Evolutionary conservation across 2,888 invertebrate species (phyloP).

Genomic region (Lacanobia oleracea): DNA sequence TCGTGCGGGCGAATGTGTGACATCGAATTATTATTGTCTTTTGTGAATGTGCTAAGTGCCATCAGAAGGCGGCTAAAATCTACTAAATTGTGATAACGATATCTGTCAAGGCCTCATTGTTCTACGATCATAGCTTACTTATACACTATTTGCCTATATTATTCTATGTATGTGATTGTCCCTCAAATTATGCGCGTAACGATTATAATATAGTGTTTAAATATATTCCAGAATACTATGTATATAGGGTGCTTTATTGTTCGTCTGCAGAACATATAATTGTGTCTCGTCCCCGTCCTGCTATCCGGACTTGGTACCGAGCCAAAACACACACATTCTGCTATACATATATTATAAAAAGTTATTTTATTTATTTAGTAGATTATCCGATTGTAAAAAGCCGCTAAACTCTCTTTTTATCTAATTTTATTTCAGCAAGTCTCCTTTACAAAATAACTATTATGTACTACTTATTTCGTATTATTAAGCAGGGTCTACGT

Average conservation of each 20-base stretch:
- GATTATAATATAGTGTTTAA: constrained; percentile 51
- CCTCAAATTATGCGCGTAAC: constrained; percentile 46
- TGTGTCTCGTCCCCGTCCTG: constrained; percentile 37
- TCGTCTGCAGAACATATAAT: constrained; percentile 33
- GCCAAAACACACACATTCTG: constrained; percentile 41
- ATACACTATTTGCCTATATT: constrained; percentile 52
- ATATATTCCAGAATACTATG: constrained; percentile 62
- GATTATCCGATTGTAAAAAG: constrained; percentile 50
- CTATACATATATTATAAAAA: constrained; percentile 33
- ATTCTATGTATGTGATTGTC: constrained; percentile 57
- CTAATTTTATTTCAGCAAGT: constrained; percentile 68
- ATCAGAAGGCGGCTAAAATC: constrained; percentile 66
- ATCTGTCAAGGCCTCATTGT: constrained; percentile 65
- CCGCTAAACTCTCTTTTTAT: constrained; percentile 60
- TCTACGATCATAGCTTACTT: constrained; percentile 57
- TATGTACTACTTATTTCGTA: constrained; percentile 77
- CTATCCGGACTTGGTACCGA: constrained; percentile 35
- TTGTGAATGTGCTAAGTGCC: constrained; percentile 69
- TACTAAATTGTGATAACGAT: constrained; percentile 71
- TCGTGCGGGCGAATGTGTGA: constrained; percentile 48
- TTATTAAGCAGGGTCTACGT: constrained; percentile 86
- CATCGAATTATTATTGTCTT: constrained; percentile 52
- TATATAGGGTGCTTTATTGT: constrained; percentile 60
- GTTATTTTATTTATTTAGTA: constrained; percentile 60
- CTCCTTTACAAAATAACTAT: constrained; percentile 71